These are phyloP conservation scores for Hippopotamyrus pictus DNA, from an alignment of 2,797 vertebrate genomes.

Conservation along the genomic window DNA sequence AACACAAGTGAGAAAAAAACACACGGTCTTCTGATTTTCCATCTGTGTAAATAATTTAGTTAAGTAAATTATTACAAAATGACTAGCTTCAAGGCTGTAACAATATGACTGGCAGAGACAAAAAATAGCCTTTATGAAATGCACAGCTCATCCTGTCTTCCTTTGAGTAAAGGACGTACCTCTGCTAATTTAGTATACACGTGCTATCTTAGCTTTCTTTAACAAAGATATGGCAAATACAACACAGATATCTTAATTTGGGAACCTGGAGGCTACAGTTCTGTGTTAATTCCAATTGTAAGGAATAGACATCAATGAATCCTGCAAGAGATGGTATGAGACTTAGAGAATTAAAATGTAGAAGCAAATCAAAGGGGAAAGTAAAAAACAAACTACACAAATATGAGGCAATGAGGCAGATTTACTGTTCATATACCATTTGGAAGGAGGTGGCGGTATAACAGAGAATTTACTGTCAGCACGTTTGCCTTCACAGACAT, in stretches of 20 bases:
- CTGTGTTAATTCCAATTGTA: neutral
- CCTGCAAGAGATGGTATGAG: neutral
- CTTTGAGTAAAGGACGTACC: neutral
- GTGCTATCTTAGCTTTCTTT: neutral
- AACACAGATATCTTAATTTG: neutral
- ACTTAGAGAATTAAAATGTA: neutral
- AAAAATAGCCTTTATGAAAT: neutral
- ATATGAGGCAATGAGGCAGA: neutral
- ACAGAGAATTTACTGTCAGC: neutral
- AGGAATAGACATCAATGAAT: neutral
- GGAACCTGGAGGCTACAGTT: neutral
- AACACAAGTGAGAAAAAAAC: neutral
- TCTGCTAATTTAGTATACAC: neutral
- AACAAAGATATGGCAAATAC: neutral
- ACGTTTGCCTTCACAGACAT: neutral
- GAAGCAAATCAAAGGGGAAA: neutral
- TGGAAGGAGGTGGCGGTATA: neutral
- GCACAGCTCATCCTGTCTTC: neutral
- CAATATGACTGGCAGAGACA: neutral
- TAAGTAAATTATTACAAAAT: slow-evolving; percentile 2
- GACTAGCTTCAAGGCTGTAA: neutral
- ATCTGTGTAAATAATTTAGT: neutral
- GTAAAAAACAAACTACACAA: neutral
- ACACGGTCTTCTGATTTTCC: neutral
- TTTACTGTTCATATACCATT: neutral